Base-by-base conservation (phyloP, 2,797 vertebrate genomes). In the Myripristis murdjan region DNA sequence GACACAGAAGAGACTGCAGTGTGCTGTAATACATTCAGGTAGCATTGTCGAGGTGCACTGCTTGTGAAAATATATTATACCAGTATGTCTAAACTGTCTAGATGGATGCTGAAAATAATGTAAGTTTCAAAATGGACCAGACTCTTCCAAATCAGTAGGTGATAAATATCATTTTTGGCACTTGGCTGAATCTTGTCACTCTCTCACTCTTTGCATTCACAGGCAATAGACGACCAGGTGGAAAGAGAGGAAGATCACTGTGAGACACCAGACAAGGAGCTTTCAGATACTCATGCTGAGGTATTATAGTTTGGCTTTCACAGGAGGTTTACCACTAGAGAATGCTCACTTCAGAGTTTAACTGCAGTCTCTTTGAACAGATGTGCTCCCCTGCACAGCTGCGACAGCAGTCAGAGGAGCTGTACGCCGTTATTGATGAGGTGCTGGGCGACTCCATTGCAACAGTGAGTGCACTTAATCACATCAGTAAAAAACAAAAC, bases 391-490 rank as follows among this genome's bases (percentile, higher is more conserved):
- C 98, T 15, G 95, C 97, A 75, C 94, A 98, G 76, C 95, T 98
- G 59, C 95, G 97, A 65, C 96, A 97, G 74, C 94, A 97, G 91
- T 97, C 97, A 1, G 95, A 96, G 85, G 97, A 98, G 77, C 89
- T 99, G 37, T 99, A 97, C 67, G 95, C 97, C 26, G 94, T 91
- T 51, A 99, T 99, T 84, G 96, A 99, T 89, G 93, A 98, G 88
- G 94, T 98, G 72, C 81, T 99, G 75, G 95, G 95, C 78, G 93
- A 96, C 60, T 93, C 96, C 0, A 73, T 91, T 83, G 91, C 95
- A 73, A 87, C 87, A 89, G 98, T 98, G 94, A 95, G 90, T 92
- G 69, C 1, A 4, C 1, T 33, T 0, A 1, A 44, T 75, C 10
- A 6, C 14, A 67, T 46, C 2, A 26, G 1, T 22, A 54, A 39